A percentile compares a stretch with the other conserved stretches of the same genome.
These are phyloP conservation scores for Contarinia nasturtii DNA, from an alignment of 1,140 invertebrate genomes.

Conservation along the genomic window DNA sequence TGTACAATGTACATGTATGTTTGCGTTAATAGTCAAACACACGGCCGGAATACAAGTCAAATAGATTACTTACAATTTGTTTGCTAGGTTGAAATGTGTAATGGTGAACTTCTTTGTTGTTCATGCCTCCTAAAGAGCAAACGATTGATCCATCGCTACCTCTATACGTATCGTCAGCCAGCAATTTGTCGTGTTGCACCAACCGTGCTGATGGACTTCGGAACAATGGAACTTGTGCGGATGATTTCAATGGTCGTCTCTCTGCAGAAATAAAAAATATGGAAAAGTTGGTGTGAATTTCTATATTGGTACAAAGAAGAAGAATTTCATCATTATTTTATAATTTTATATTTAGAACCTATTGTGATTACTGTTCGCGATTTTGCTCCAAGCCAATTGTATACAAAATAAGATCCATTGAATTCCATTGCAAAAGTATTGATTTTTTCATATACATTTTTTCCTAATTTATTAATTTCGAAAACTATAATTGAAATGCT, in stretches of 20 bases:
- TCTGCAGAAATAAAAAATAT: constrained; percentile 9
- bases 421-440: no score
- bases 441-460: no score
- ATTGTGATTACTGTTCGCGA: no score
- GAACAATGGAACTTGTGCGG: constrained; percentile 15
- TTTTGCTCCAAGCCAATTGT: no score
- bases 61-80: constrained; percentile 20
- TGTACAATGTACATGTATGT: no score
- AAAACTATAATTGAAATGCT: no score
- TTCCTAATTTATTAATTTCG: no score
- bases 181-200: constrained; percentile 17
- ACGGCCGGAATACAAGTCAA: not conserved
- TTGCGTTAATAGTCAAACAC: not conserved
- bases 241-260: constrained; percentile 20
- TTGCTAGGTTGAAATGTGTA: constrained; percentile 24
- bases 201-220: constrained; percentile 19
- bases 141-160: constrained; percentile 7
- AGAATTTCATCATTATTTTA: no score
- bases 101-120: constrained; percentile 21
- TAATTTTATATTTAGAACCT: no score
- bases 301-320: no score
- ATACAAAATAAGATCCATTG: no score
- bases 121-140: constrained; percentile 6
- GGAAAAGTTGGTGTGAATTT: no score
- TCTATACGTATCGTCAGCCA: constrained; percentile 9